Percentiles rank a stretch among this genome's conserved stretches.
These are phyloP conservation scores for Agriopis marginaria DNA, from an alignment of 2,888 invertebrate species.

Conservation along the genomic window DNA sequence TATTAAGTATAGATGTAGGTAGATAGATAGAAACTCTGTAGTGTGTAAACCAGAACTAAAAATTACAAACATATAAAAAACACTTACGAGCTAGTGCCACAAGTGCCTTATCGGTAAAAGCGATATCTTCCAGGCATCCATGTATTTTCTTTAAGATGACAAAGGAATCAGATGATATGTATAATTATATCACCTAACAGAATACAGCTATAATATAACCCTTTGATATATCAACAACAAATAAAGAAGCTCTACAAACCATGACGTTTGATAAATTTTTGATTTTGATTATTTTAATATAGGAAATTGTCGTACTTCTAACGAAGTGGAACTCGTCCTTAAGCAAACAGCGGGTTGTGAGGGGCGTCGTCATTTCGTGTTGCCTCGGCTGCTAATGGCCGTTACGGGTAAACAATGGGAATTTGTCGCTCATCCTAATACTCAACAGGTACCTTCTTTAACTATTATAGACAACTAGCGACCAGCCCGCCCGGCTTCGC, in stretches of 20 bases:
- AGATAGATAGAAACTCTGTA: no score
- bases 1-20: no score
- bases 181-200: no score
- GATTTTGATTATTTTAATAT: neutral
- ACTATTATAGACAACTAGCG: no score
- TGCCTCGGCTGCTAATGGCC: constrained; percentile 89
- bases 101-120: no score
- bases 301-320: constrained; percentile 89
- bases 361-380: constrained; percentile 78
- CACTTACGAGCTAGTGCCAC: no score
- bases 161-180: no score
- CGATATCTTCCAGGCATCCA: no score
- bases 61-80: no score
- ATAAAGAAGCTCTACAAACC: neutral
- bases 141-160: no score
- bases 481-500: no score
- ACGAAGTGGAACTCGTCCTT: constrained; percentile 89
- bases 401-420: constrained; percentile 90
- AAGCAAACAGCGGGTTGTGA: constrained; percentile 81
- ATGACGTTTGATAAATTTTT: neutral
- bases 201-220: neutral
- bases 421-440: constrained; percentile 92
- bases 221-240: neutral
- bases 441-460: constrained; percentile 85
- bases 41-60: no score